Evolutionary conservation across 2,888 invertebrate species (phyloP), one percentile per base, ranked within the genome.

Genomic region (Torymus texanus): DNA sequence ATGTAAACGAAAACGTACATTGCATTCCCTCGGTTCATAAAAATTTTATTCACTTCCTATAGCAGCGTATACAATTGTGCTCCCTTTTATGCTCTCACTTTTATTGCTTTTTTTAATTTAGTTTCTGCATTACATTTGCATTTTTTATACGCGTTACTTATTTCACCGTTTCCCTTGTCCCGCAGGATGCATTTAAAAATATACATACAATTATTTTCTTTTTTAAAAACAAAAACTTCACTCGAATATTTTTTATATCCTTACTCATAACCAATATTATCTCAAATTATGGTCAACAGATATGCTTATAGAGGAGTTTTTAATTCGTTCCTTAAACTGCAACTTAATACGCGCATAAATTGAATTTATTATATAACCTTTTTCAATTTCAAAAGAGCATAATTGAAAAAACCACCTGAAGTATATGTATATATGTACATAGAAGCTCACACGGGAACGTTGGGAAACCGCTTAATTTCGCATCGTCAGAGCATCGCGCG

Each of bases 41-140:
- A 74, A 74, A 41, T 74, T 74, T 74, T 74, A 74, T 50, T 74
- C 56, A 56, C 65, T 74, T 74, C 29, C 41, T 65, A 65, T 41
- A 58, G 24, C 73, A 18, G 58, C 55, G 10, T 50, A 58, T 41
- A 74, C 55, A 61, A 61, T 71, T 61, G 59, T 58, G 50, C 70
- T 61, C 51, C 5, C 72, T 63, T 63, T 63, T 29, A 63, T 55
- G 62, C 29, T 72, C 63, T 63, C 62, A 55, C 55, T 62, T 72
- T 72, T 53, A 72, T 72, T 53, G n/a, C 55, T 16, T 63, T 72
- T 72, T 63, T 72, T 63, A 72, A 63, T 72, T 72, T 62, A 62
- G 8, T 72, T 72, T 63, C 29, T 55, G 16, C 61, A 16, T 63
- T 29, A 55, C 55, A 62, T 24, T 55, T 51, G 18, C 41, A 16